These are phyloP conservation scores for Spermophilus dauricus DNA, from an alignment of 2,113 vertebrate species.

Conservation along the genomic window DNA sequence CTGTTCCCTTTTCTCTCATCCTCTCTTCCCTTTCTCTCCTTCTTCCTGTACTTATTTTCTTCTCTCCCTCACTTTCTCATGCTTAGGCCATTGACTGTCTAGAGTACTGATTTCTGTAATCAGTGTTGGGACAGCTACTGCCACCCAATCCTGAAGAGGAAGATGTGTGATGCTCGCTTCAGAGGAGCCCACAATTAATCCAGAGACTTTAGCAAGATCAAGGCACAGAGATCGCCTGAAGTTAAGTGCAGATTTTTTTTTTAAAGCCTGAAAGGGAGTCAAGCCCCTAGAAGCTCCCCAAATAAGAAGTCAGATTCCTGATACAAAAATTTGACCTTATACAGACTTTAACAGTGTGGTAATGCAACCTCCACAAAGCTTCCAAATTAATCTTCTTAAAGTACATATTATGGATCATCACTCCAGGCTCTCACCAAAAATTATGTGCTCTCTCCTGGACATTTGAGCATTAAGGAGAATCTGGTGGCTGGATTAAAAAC, in stretches of 20 bases:
- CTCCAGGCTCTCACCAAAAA: background rate
- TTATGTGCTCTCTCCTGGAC: background rate
- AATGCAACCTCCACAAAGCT: background rate
- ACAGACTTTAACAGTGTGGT: background rate
- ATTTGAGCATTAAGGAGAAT: background rate
- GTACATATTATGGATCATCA: background rate
- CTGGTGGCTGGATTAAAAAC: background rate
- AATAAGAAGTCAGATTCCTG: background rate
- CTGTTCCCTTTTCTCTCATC: background rate
- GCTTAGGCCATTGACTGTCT: background rate
- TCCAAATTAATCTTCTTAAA: conserved; percentile 20
- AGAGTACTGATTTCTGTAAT: background rate
- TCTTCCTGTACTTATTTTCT: background rate
- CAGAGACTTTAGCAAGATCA: background rate
- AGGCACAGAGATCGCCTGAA: background rate
- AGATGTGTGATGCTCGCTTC: no score
- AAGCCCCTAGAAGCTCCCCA: background rate
- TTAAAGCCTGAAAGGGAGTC: background rate
- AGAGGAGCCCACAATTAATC: background rate
- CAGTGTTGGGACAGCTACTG: background rate
- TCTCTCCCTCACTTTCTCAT: background rate
- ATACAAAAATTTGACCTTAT: background rate
- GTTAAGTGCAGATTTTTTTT: background rate
- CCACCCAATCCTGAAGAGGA: background rate
- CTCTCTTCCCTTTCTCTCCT: background rate